Percentiles rank a stretch among this genome's conserved stretches.
phyloP scores from a whole-genome alignment of 2,888 invertebrate genomes.

The Drosophila demipolita region DNA sequence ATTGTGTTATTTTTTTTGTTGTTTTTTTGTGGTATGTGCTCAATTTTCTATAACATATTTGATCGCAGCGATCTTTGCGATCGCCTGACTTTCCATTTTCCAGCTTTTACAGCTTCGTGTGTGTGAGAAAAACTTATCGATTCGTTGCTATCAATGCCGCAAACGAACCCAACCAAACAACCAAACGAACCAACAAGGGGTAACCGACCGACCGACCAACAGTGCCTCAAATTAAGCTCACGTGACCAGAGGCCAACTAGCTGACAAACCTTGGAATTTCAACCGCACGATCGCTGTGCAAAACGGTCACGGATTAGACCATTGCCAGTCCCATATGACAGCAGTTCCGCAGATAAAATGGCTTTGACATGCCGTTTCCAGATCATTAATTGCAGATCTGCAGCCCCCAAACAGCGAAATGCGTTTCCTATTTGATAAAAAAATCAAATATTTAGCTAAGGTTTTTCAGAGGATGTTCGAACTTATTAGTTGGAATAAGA shows the following conservation, averaged over 20 bases:
- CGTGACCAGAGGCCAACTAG: conserved; percentile 84
- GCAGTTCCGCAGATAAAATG: conserved; percentile 58
- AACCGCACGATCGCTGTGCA: conserved; percentile 58
- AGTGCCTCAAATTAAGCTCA: conserved; percentile 77
- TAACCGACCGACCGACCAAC: neutral
- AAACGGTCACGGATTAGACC: conserved; percentile 53
- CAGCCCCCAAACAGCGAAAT: neutral
- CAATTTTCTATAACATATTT: conserved; percentile 78
- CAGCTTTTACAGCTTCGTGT: conserved; percentile 56
- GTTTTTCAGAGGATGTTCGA: neutral
- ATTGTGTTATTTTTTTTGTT: conserved; percentile 44
- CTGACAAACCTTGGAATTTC: conserved; percentile 80
- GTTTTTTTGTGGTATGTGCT: conserved; percentile 67
- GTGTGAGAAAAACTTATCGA: conserved; percentile 79
- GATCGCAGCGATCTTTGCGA: conserved; percentile 74
- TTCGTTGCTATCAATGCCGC: conserved; percentile 64
- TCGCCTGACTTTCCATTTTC: conserved; percentile 77
- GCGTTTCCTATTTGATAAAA: neutral
- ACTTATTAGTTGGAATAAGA: too few relatives aligned
- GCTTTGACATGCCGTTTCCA: conserved; percentile 61
- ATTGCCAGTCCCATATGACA: conserved; percentile 61
- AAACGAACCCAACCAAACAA: conserved; percentile 42
- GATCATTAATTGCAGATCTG: conserved; percentile 69
- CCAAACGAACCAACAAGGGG: conserved; percentile 8
- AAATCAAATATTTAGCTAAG: neutral